Base-by-base conservation (phyloP, 1,140 invertebrate genomes). In the Tyrophagus putrescentiae region DNA sequence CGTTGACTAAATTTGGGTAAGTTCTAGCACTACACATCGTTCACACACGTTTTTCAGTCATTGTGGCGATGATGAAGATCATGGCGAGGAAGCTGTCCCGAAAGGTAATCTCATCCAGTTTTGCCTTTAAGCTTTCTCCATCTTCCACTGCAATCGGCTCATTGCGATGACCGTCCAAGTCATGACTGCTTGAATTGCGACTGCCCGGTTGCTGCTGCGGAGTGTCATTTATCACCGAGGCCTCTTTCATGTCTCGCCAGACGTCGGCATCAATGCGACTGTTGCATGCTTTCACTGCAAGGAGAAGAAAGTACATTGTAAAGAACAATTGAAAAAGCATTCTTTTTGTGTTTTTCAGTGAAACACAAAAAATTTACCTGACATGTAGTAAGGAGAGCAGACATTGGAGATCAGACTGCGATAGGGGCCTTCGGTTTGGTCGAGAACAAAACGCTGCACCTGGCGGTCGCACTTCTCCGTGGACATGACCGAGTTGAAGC, bases 401-500 rank as follows among this genome's bases (percentile, higher is more conserved):
- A 54, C 52, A 2, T 7, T 27, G 13, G 9, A 9, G 52, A 54
- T 54, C 3, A 54, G 9, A 32, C 52, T 27, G 27, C 2, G 52
- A 31, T 27, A 54, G 3, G 52, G 52, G 5, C 52, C 52, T 33
- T 54, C 52, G 27, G 39, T 31, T 33, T 54, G 52, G 3, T 54
- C 52, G 31, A 54, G 3, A 11, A 54, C 27, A 33, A 54, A 54
- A 42, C 6, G 18, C 25, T 23, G 18, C 18, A 42, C 41, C 13
- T 31, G 52, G n/a, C 13, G 3, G 13, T 27, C 13, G 1, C 13
- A 31, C 5, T 3, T 27, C n/a, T n/a, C n/a, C 13, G 11, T 54
- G 9, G 52, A 54, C 3, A 54, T 33, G 1, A 25, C 21, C 1
- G 13, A 27, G 39, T 13, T 27, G 13, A 54, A 33, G 27, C 52